Conservation (phyloP, 2,888 invertebrate genomes). For the Scotopteryx bipunctaria region DNA sequence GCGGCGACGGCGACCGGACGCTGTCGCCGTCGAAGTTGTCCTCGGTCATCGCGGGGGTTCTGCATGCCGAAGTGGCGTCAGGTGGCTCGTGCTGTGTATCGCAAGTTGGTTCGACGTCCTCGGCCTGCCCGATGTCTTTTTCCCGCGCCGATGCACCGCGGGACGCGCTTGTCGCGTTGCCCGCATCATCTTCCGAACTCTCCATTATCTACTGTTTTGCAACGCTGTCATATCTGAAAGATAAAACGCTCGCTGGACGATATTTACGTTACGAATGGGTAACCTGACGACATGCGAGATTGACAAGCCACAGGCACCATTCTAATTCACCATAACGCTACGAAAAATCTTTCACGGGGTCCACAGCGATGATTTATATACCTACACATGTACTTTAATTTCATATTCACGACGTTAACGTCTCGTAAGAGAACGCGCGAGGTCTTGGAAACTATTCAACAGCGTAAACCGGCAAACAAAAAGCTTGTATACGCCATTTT, state of each 20-base stretch:
- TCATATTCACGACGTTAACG: constrained; percentile 80
- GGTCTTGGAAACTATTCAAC: constrained; percentile 77
- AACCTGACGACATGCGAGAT: constrained; percentile 82
- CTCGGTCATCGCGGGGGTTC: constrained; percentile 73
- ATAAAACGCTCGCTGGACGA: constrained; percentile 77
- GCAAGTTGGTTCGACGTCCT: constrained; percentile 72
- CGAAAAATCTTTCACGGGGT: constrained; percentile 76
- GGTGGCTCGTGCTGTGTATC: constrained; percentile 62
- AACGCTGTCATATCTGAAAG: constrained; percentile 82
- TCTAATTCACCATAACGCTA: constrained; percentile 84
- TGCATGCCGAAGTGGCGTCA: constrained; percentile 60
- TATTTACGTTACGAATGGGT: constrained; percentile 80
- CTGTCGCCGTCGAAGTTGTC: constrained; percentile 77
- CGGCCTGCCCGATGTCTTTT: constrained; percentile 72
- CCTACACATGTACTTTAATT: constrained; percentile 82
- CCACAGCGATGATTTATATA: constrained; percentile 77
- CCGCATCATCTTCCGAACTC: constrained; percentile 83
- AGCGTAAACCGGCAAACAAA: constrained; percentile 84
- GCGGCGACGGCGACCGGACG: constrained; percentile 75
- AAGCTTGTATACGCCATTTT: constrained; percentile 86
- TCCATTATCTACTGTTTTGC: constrained; percentile 83
- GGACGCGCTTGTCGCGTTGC: constrained; percentile 80
- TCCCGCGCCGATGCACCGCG: constrained; percentile 82
- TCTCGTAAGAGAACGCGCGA: constrained; percentile 67
- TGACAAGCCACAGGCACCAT: constrained; percentile 82